phyloP scores from a whole-genome alignment of 2,888 invertebrate genomes.

The Drosophila macrospina region DNA sequence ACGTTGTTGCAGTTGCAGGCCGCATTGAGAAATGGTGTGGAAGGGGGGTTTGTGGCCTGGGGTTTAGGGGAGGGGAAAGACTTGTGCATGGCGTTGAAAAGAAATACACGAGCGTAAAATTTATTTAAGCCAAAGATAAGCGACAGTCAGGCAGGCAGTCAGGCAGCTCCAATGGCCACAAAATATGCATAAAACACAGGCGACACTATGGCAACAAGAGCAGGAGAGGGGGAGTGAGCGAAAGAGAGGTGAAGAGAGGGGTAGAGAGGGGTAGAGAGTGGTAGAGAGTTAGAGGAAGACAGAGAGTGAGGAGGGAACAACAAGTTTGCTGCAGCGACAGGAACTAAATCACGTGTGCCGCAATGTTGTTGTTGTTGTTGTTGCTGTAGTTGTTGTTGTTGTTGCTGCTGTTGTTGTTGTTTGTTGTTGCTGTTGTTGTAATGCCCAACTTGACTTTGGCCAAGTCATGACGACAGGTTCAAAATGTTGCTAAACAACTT shows the following conservation, averaged over 20 bases:
- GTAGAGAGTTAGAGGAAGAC: not conserved
- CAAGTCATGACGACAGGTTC: conserved; percentile 81
- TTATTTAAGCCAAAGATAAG: conserved; percentile 80
- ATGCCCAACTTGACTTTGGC: conserved; percentile 76
- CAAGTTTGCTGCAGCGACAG: conserved; percentile 79
- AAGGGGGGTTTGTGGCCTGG: conserved; percentile 26
- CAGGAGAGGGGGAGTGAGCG: too few species aligned
- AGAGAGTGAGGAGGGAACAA: conserved; percentile 44
- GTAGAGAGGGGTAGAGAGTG: not conserved
- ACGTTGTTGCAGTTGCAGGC: conserved; percentile 17
- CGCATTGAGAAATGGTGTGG: too few species aligned
- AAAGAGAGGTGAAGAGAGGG: not conserved
- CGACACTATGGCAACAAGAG: conserved; percentile 53
- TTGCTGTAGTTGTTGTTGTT: conserved; percentile 30
- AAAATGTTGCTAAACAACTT: conserved; percentile 79
- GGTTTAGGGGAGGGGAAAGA: too few species aligned
- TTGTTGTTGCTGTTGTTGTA: conserved; percentile 41
- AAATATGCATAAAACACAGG: conserved; percentile 71
- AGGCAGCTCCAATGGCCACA: conserved; percentile 58
- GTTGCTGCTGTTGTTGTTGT: conserved; percentile 37
- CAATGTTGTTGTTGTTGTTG: conserved; percentile 45
- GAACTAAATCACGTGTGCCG: conserved; percentile 77
- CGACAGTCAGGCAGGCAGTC: conserved; percentile 39
- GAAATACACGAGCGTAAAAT: conserved; percentile 79
- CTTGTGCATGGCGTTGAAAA: conserved; percentile 71